These are phyloP conservation scores for Hirtodrosophila histrioides DNA, from an alignment of 2,888 invertebrate species.

Conservation along the genomic window DNA sequence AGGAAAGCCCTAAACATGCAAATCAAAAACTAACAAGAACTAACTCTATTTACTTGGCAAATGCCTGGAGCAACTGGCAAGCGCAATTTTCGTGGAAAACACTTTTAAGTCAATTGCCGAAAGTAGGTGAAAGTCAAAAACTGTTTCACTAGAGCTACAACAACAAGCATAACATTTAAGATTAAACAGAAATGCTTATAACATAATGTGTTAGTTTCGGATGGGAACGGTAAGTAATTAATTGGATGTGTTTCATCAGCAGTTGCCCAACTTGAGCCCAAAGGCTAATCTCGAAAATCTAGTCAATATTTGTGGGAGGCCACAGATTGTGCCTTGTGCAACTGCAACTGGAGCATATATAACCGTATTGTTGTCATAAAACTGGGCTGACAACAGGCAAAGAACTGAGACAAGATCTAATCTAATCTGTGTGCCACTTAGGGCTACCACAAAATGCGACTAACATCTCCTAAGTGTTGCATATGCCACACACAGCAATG, in stretches of 20 bases:
- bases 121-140: slow-evolving; percentile 48
- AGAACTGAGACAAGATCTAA: slow-evolving; percentile 45
- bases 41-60: slow-evolving; percentile 41
- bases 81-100: slow-evolving; percentile 64
- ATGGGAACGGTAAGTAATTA: slow-evolving; percentile 55
- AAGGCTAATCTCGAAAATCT: slow-evolving; percentile 32
- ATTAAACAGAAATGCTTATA: slow-evolving; percentile 20
- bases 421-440: slow-evolving; percentile 71
- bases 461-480: slow-evolving; percentile 19
- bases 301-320: slow-evolving; percentile 54
- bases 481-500: slow-evolving; percentile 39
- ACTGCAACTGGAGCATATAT: slow-evolving; percentile 30
- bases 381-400: slow-evolving; percentile 13
- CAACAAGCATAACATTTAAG: slow-evolving; percentile 25
- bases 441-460: slow-evolving; percentile 51
- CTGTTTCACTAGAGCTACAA: slow-evolving; percentile 3
- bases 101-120: slow-evolving; percentile 67
- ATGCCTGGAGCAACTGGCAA: slow-evolving; percentile 5
- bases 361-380: slow-evolving; percentile 30
- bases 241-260: slow-evolving; percentile 19
- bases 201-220: slow-evolving; percentile 59
- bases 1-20: slow-evolving; percentile 56
- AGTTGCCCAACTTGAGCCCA: slow-evolving; percentile 22
- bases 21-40: slow-evolving; percentile 44
- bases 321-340: slow-evolving; percentile 51